Percentiles rank a stretch among this genome's conserved stretches.
phyloP scores from a whole-genome alignment of 2,797 vertebrate species.

The Tragelaphus oryx region DNA sequence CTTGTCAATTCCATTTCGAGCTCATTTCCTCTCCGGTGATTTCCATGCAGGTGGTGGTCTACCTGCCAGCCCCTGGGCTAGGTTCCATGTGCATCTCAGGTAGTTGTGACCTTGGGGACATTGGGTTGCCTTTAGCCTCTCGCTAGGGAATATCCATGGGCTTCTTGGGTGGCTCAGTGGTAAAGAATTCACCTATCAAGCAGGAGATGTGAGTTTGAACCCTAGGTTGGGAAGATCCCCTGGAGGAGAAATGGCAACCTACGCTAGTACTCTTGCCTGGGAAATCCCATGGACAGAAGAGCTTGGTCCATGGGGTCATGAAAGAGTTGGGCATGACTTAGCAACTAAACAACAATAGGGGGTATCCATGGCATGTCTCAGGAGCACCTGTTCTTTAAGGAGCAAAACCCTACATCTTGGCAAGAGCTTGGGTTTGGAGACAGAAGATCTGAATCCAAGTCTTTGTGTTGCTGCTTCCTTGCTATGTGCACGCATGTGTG shows the following conservation, averaged over 20 bases:
- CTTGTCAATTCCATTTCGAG: neutral
- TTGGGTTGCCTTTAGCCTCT: neutral
- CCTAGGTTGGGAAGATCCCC: neutral
- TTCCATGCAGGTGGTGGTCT: neutral
- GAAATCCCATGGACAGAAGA: neutral
- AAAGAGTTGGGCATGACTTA: neutral
- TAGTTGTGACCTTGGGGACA: neutral
- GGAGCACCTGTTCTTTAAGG: neutral
- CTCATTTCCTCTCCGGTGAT: neutral
- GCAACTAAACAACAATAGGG: neutral
- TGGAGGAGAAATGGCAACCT: neutral
- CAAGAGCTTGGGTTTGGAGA: neutral
- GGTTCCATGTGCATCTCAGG: accelerated
- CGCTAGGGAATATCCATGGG: accelerated
- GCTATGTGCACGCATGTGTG: neutral
- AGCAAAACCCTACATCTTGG: neutral
- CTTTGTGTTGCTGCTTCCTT: neutral
- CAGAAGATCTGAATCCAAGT: neutral
- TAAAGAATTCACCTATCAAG: neutral
- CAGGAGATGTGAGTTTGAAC: neutral
- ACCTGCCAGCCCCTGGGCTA: neutral
- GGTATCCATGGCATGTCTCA: accelerated
- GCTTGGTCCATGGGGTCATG: neutral
- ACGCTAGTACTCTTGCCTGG: neutral
- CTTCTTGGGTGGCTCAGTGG: neutral